Evolutionary conservation across 2,113 vertebrate species (phyloP), one percentile per base, ranked within the genome.

Genomic region (Pseudorectes ferrugineus): DNA sequence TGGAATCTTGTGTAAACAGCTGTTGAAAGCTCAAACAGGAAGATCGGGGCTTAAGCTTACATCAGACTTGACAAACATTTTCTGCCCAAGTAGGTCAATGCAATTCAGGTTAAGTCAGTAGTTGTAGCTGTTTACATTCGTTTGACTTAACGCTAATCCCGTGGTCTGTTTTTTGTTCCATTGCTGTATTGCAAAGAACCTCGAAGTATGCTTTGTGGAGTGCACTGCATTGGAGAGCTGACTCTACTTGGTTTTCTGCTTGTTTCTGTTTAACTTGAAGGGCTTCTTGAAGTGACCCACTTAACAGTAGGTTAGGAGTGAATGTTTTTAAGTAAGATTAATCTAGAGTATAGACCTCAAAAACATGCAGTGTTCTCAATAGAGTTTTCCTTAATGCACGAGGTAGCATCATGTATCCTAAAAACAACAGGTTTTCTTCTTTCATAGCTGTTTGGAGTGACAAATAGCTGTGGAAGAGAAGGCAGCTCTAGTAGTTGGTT

Each of bases 81-180:
- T 96, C 79, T 96, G 79, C 94, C 79, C 54, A 93, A 94, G 92
- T 96, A 96, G 94, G 96, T 97, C 92, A 96, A 92, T 92, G 75
- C 68, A 95, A 90, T 93, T 94, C 94, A 90, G 92, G 95, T 88
- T 94, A 95, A 95, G 83, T 96, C 72, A 92, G 82, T 88, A 94
- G 88, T 86, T 92, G 72, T 90, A 66, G 88, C 46, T 94, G 94
- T 94, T 93, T 92, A 93, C 88, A 86, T 94, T 93, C 21, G 42
- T 95, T 96, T 93, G 85, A 78, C 76, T 92, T 93, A 83, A 62
- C 3, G 0, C 77, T 93, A 93, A 96, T 96, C 82, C 59, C 66
- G 59, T 85, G 67, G 24, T 88, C 76, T 96, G 54, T 66, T 93
- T 86, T 88, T 96, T 92, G 59, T 86, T 93, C 67, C 75, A 74